Evolutionary conservation across 2,113 vertebrate genomes (phyloP).

Genomic region (Chlorodrepanis virens): DNA sequence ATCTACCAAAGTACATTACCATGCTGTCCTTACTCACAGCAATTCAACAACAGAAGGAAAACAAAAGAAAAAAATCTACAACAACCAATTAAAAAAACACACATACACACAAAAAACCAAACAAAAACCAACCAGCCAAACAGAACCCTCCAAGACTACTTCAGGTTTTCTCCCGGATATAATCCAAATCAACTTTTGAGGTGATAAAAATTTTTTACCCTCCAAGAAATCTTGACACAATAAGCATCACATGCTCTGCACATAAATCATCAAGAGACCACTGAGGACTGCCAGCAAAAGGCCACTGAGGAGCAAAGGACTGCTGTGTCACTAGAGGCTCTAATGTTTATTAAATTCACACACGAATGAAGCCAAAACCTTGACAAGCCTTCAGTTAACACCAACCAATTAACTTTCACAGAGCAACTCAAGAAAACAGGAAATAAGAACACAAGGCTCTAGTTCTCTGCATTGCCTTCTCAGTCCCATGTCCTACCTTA

Average conservation of each 20-base stretch:
- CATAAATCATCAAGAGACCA: background rate
- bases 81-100: background rate
- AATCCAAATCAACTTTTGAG: background rate
- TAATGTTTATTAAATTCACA: background rate
- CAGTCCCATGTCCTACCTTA: background rate
- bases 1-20: background rate
- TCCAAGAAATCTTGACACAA: background rate
- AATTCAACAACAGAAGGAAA: background rate
- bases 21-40: background rate
- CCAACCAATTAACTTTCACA: background rate
- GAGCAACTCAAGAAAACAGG: background rate
- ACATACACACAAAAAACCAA: background rate
- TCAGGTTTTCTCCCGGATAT: background rate
- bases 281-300: background rate
- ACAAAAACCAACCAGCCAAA: background rate
- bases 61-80: background rate
- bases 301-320: background rate
- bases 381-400: background rate
- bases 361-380: background rate
- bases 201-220: background rate
- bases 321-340: background rate
- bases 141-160: background rate
- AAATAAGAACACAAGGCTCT: background rate
- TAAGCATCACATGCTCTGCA: background rate
- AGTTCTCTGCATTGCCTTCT: background rate